These are phyloP conservation scores for Sycobia sp. DNA, from an alignment of 1,140 invertebrate genomes.

Conservation along the genomic window DNA sequence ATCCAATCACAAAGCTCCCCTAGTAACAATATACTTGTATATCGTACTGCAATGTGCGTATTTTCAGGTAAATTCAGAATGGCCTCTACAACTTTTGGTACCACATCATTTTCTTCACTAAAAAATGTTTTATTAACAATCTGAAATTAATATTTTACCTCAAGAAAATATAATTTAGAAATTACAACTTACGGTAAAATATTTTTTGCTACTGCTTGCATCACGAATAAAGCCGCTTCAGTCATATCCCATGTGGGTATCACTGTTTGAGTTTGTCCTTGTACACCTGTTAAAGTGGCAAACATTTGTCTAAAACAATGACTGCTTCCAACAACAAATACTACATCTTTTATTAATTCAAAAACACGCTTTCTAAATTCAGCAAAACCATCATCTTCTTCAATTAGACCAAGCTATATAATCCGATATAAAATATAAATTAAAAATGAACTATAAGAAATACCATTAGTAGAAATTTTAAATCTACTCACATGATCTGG, in stretches of 20 bases:
- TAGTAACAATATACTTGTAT: conserved; percentile 87
- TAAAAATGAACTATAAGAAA: conserved; percentile 8
- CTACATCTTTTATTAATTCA: conserved; percentile 94
- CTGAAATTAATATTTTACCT: not conserved
- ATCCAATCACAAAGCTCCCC: conserved; percentile 97
- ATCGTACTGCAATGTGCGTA: conserved; percentile 85
- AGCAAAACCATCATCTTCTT: conserved; percentile 71
- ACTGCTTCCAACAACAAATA: conserved; percentile 94
- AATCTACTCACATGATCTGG: conserved; percentile 76
- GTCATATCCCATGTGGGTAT: conserved; percentile 84
- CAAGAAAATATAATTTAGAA: conserved; percentile 4
- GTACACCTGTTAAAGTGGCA: conserved; percentile 63
- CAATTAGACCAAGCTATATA: conserved; percentile 79
- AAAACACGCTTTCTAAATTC: conserved; percentile 90
- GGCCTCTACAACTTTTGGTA: conserved; percentile 90
- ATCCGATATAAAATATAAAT: conserved; percentile 15
- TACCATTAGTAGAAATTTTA: not conserved
- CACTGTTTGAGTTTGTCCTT: conserved; percentile 45
- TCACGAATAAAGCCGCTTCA: conserved; percentile 94
- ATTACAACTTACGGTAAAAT: conserved; percentile 84
- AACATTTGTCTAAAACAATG: conserved; percentile 93
- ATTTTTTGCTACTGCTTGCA: conserved; percentile 95
- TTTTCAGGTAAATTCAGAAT: conserved; percentile 84
- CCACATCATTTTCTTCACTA: conserved; percentile 89
- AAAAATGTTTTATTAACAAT: conserved; percentile 39